A percentile compares a stretch with the other conserved stretches of the same genome.
phyloP scores from a whole-genome alignment of 1,140 invertebrate genomes.

The Chlorops oryzae region DNA sequence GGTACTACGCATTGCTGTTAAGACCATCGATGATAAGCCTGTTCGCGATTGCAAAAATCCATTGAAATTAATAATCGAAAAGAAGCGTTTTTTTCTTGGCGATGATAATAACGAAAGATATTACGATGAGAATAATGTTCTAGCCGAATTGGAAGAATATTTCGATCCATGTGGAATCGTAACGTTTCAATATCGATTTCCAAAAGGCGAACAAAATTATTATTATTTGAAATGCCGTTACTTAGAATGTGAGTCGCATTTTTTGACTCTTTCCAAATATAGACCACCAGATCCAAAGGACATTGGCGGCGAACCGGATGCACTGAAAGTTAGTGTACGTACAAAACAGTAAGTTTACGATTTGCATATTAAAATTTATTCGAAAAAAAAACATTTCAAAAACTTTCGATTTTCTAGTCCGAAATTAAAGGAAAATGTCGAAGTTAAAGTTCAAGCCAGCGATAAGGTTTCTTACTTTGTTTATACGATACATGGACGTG shows the following conservation, averaged over 20 bases:
- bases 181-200: slow-evolving; percentile 54
- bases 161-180: slow-evolving; percentile 66
- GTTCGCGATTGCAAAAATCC: slow-evolving; percentile 56
- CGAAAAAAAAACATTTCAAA: too few species aligned
- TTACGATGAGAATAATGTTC: too few species aligned
- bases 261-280: not conserved
- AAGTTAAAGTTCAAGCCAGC: slow-evolving; percentile 76
- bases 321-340: not conserved
- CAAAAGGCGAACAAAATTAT: not conserved
- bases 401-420: slow-evolving; percentile 49
- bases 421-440: slow-evolving; percentile 63
- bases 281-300: not conserved
- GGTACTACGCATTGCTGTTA: slow-evolving; percentile 56
- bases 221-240: not conserved
- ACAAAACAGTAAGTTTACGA: slow-evolving; percentile 1
- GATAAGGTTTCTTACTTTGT: slow-evolving; percentile 66
- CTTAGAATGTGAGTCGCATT: not conserved
- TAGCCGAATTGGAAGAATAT: too few species aligned
- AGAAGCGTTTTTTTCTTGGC: too few species aligned
- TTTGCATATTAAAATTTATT: too few species aligned
- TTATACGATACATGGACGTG: slow-evolving; percentile 80
- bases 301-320: too few species aligned
- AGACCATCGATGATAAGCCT: slow-evolving; percentile 57
- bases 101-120: too few species aligned
- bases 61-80: slow-evolving; percentile 36